Conservation (phyloP, 2,113 vertebrate species). For the Lota lota region DNA sequence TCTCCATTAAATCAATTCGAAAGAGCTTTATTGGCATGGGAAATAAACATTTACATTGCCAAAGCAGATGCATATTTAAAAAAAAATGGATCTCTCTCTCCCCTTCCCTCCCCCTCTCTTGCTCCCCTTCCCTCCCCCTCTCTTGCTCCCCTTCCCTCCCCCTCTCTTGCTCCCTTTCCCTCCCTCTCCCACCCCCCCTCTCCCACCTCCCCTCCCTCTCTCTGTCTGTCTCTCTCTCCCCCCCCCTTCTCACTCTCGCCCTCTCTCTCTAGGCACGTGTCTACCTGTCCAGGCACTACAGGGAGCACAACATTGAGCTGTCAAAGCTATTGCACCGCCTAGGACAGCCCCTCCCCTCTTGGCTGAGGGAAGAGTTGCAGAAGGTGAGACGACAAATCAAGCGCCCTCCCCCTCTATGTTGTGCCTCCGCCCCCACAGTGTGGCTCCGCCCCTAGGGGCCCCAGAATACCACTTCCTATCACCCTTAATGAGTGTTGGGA, state of each 20-base stretch:
- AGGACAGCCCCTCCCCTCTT: constrained; percentile 92
- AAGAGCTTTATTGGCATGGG: no score
- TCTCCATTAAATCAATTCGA: no score
- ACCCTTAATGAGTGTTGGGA: no score
- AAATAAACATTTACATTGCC: no score
- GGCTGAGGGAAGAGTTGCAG: constrained; percentile 95
- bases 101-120: no score
- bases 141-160: not conserved
- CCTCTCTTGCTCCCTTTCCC: not conserved
- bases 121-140: constrained; percentile 1
- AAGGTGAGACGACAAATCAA: constrained; percentile 85
- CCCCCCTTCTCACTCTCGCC: not conserved
- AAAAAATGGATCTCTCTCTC: not conserved
- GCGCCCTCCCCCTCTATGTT: no score
- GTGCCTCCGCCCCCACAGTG: no score
- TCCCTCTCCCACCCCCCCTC: constrained; percentile 1
- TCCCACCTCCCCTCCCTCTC: not conserved
- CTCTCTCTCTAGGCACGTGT: constrained; percentile 78
- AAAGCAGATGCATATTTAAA: no score
- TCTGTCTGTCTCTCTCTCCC: not conserved
- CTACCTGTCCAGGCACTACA: constrained; percentile 92
- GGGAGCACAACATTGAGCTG: constrained; percentile 93
- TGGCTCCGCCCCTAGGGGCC: no score
- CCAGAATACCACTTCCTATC: no score
- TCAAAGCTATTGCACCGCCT: constrained; percentile 91